Evolutionary conservation across 2,888 invertebrate species (phyloP).

Genomic region (Sarcophaga carnaria): DNA sequence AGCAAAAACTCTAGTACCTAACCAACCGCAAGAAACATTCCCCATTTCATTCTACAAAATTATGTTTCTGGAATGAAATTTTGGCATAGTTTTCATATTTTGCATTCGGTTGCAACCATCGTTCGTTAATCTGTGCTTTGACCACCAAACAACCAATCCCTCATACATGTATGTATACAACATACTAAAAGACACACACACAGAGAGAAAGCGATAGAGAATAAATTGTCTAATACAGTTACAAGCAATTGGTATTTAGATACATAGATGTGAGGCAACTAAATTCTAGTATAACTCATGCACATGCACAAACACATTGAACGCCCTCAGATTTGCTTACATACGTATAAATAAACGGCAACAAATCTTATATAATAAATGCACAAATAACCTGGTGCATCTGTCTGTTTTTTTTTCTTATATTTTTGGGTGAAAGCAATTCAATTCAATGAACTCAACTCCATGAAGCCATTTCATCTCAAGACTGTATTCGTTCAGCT

Average conservation of each 20-base stretch:
- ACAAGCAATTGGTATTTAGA: neutral
- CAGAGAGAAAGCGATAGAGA: neutral
- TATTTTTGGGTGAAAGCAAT: neutral
- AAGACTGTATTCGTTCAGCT: constrained; percentile 1
- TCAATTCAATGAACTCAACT: constrained; percentile 3
- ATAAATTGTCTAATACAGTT: constrained; percentile 39
- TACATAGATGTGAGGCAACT: neutral
- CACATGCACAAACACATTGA: no score
- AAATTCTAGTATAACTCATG: neutral
- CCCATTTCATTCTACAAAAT: constrained; percentile 46
- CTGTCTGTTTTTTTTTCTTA: constrained; percentile 2
- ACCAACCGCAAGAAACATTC: neutral
- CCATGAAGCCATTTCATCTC: neutral
- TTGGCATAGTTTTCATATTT: constrained; percentile 36
- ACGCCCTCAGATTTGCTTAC: no score
- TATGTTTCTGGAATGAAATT: constrained; percentile 33
- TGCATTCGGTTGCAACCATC: constrained; percentile 9
- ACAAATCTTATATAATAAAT: neutral
- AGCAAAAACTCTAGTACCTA: neutral
- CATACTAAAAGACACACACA: no score
- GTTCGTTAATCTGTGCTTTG: constrained; percentile 29
- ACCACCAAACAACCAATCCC: constrained; percentile 30
- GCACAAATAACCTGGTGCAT: constrained; percentile 10
- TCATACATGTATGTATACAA: neutral
- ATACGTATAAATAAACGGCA: no score